Evolutionary conservation across 2,888 invertebrate genomes (phyloP).

Genomic region (Limnephilus auricula): DNA sequence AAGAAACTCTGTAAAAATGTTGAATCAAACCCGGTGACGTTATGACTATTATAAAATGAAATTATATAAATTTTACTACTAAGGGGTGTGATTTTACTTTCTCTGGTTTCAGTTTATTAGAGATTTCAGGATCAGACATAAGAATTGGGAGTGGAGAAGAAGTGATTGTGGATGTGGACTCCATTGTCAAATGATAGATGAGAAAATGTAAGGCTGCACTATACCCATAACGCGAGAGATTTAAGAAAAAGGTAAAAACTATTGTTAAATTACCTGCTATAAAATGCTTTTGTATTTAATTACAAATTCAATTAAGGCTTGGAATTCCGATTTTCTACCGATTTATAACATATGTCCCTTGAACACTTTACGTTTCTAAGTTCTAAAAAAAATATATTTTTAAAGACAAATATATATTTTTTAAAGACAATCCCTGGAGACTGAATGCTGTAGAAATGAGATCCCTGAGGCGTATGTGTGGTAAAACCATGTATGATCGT

Average conservation of each 20-base stretch:
- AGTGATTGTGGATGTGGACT: conserved; percentile 32
- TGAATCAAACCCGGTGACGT: neutral
- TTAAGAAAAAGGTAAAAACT: neutral
- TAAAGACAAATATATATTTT: no score
- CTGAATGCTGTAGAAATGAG: no score
- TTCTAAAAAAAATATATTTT: no score
- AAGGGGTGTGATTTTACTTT: conserved; percentile 3
- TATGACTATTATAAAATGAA: neutral
- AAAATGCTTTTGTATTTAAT: neutral
- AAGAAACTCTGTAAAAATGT: neutral
- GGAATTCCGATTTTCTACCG: no score
- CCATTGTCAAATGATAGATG: conserved; percentile 28
- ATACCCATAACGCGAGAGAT: neutral
- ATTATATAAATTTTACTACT: neutral
- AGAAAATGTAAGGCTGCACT: conserved; percentile 26
- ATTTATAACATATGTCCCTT: no score
- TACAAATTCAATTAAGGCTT: neutral
- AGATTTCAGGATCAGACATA: neutral
- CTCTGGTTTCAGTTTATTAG: neutral
- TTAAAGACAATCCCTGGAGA: no score
- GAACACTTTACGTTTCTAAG: no score
- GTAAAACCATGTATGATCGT: no score
- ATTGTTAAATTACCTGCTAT: neutral
- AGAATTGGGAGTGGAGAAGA: conserved; percentile 36
- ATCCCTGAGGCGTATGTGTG: no score